Percentiles rank a stretch among this genome's conserved stretches.
Conservation (phyloP, 2,888 invertebrate genomes). For the Tryphoninae sp. region DNA sequence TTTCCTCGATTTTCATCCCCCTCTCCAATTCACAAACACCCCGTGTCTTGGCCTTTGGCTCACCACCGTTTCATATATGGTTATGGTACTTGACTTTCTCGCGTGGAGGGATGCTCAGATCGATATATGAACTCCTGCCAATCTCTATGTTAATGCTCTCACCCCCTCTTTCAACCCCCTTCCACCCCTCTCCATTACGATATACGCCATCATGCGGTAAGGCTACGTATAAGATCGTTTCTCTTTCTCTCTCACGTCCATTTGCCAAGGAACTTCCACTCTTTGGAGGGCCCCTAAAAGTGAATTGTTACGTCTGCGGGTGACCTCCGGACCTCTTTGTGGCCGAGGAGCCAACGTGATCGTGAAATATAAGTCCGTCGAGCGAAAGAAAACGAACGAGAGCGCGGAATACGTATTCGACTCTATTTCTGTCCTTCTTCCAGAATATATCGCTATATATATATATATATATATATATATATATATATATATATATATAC, state of each 20-base stretch:
- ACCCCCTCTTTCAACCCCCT: constrained; percentile 40
- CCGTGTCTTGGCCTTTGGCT: constrained; percentile 23
- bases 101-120: constrained; percentile 72
- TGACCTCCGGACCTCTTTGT: constrained; percentile 79
- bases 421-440: constrained; percentile 9
- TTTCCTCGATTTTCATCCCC: constrained; percentile 15
- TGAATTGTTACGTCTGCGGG: constrained; percentile 82
- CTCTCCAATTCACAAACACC: constrained; percentile 10
- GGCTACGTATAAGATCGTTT: constrained; percentile 53
- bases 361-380: constrained; percentile 76
- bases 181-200: constrained; percentile 44
- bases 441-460: background rate
- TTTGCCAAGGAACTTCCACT: constrained; percentile 59
- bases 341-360: constrained; percentile 71
- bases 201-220: constrained; percentile 59
- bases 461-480: constrained; percentile 17
- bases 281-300: constrained; percentile 80
- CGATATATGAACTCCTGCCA: constrained; percentile 81
- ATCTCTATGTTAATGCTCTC: constrained; percentile 80
- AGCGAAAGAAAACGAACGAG: constrained; percentile 51
- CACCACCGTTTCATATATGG: constrained; percentile 67
- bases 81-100: constrained; percentile 74
- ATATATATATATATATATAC: constrained; percentile 13
- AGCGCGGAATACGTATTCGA: constrained; percentile 49
- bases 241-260: constrained; percentile 30